Percentiles rank a stretch among this genome's conserved stretches.
phyloP scores from a whole-genome alignment of 2,888 invertebrate species.

The Cosmia trapezina region DNA sequence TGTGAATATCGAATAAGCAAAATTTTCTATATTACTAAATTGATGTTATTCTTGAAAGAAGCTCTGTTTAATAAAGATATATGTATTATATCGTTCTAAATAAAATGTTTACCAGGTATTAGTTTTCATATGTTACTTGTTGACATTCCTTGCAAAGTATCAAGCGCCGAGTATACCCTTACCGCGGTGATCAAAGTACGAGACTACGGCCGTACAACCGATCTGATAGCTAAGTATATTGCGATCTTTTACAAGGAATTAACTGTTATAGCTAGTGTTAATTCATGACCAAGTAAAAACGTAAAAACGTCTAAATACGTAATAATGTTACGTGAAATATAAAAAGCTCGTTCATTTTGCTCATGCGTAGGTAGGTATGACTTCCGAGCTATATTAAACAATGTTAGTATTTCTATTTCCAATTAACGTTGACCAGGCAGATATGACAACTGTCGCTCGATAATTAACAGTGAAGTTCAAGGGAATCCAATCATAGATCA shows the following conservation, averaged over 20 bases:
- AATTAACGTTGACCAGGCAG: background rate
- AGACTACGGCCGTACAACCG: slow-evolving; percentile 17
- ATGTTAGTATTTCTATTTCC: slow-evolving; percentile 7
- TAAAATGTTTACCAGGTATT: slow-evolving; percentile 34
- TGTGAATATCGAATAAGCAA: slow-evolving; percentile 39
- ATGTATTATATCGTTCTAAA: slow-evolving; percentile 29
- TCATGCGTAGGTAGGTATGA: slow-evolving; percentile 3
- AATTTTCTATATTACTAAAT: slow-evolving; percentile 6
- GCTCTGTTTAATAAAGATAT: slow-evolving; percentile 16
- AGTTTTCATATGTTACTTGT: slow-evolving; percentile 54
- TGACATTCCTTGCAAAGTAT: slow-evolving; percentile 32
- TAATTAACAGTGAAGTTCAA: slow-evolving; percentile 2
- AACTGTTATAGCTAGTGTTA: slow-evolving; percentile 54
- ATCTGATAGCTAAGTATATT: slow-evolving; percentile 37
- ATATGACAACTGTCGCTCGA: background rate
- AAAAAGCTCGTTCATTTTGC: slow-evolving; percentile 17
- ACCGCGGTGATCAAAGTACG: slow-evolving; percentile 7
- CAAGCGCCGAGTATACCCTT: slow-evolving; percentile 19
- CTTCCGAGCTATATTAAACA: background rate
- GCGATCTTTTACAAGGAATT: slow-evolving; percentile 47
- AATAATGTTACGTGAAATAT: slow-evolving; percentile 34
- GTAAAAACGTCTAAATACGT: slow-evolving; percentile 61
- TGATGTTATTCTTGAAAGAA: slow-evolving; percentile 32
- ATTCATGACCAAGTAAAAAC: slow-evolving; percentile 63
- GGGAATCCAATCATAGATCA: background rate